phyloP scores from a whole-genome alignment of 2,797 vertebrate species.

The Scleropages formosus region DNA sequence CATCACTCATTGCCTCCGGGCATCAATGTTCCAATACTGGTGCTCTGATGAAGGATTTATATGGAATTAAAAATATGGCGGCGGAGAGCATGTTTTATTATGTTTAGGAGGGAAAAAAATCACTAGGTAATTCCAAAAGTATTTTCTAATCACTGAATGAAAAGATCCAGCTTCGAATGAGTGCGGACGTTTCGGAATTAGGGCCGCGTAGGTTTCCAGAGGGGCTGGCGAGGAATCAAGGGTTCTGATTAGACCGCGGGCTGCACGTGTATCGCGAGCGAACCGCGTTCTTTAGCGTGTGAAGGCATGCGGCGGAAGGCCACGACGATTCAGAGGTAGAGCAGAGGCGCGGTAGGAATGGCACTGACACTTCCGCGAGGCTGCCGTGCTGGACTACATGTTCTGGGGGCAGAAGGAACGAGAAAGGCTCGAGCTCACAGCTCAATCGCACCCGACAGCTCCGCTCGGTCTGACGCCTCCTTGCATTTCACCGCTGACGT shows the following conservation, averaged over 20 bases:
- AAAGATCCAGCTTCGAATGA: neutral
- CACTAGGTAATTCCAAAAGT: neutral
- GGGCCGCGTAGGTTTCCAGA: conserved; percentile 9
- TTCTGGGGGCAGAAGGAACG: no score
- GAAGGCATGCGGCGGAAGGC: conserved; percentile 5
- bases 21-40: neutral
- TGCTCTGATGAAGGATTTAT: conserved; percentile 9
- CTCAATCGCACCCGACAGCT: conserved; percentile 20
- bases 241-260: conserved; percentile 24
- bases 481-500: conserved; percentile 31
- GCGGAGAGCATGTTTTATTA: neutral
- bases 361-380: no score
- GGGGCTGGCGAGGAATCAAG: conserved; percentile 18
- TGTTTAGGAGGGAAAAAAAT: neutral
- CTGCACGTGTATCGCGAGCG: conserved; percentile 29
- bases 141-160: neutral
- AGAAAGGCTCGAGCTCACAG: neutral
- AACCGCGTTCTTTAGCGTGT: conserved; percentile 36
- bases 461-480: neutral
- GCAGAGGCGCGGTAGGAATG: neutral
- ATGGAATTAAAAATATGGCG: neutral
- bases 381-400: no score
- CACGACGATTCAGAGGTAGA: neutral
- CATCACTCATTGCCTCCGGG: conserved; percentile 11
- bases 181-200: conserved; percentile 9